Evolutionary conservation across 2,113 vertebrate genomes (phyloP), one percentile per base, ranked within the genome.

Genomic region (Anarrhichthys ocellatus): DNA sequence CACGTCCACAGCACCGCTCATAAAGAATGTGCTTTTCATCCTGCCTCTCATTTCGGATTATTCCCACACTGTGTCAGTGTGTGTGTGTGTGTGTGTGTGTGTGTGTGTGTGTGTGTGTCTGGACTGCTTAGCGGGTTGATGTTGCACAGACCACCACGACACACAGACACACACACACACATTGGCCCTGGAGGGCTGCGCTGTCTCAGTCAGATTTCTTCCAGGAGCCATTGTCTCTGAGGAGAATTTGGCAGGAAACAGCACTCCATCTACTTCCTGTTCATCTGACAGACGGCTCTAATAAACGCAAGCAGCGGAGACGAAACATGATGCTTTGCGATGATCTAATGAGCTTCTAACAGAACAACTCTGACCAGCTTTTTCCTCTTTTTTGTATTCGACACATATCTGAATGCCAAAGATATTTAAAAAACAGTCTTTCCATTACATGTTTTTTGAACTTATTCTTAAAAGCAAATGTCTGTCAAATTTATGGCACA

Each of bases 181-280:
- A 11, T 1, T 14, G 54, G 48, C 59, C 65, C 73, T 10, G 6
- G 78, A 66, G 61, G 69, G 17, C 13, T 24, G 11, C 2, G 8
- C 46, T 71, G 74, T 38, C 81, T 82, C 54, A 11, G 73, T 83
- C 36, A 83, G 79, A 92, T 89, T 80, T 79, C 82, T 89, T 92
- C 80, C 87, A 87, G 73, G 66, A 64, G 76, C 71, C 67, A 80
- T 81, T 89, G 90, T 92, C 72, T 87, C 72, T 34, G 71, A 63
- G 50, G 65, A 81, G 79, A 59, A 38, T 52, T 77, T 83, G 84
- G 76, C 76, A 90, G 91, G 91, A 95, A 94, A 82, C 90, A 84
- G 85, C 62, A 29, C 87, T 82, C 78, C 18, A 54, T 93, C 68
- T 62, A 82, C 66, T 93, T 94, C 92, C 92, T 75, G 48, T 63